phyloP scores from a whole-genome alignment of 2,113 vertebrate species.

The Triplophysa siluroides region DNA sequence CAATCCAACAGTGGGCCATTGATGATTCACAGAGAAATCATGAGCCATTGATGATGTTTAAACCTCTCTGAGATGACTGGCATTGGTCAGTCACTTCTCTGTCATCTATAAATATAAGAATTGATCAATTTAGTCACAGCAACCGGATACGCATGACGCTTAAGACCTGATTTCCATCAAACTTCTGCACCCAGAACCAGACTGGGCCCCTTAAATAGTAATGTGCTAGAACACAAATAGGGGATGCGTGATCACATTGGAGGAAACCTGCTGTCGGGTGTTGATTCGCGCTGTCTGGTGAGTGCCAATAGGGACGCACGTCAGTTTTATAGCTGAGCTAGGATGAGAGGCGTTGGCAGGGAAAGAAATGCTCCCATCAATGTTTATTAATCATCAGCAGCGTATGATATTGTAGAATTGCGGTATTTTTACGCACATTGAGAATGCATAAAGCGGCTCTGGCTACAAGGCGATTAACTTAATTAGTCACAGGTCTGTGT shows the following conservation, averaged over 20 bases:
- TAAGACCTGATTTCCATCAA: constrained; percentile 19
- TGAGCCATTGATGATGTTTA: not conserved
- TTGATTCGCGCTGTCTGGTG: constrained; percentile 62
- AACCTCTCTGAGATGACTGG: constrained; percentile 4
- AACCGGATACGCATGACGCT: constrained; percentile 5
- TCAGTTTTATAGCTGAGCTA: constrained; percentile 58
- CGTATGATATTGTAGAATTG: constrained; percentile 61
- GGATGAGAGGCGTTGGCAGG: constrained; percentile 64
- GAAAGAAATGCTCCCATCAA: constrained; percentile 58
- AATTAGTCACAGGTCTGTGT: constrained; percentile 63
- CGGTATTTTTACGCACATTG: constrained; percentile 56
- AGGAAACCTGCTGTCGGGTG: constrained; percentile 63
- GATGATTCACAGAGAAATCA: not conserved
- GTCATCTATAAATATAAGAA: constrained; percentile 9
- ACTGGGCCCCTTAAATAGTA: constrained; percentile 52
- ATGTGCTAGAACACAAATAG: constrained; percentile 50
- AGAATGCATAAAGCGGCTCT: constrained; percentile 49
- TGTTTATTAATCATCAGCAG: constrained; percentile 64
- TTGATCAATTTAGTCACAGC: constrained; percentile 8
- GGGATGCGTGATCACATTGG: constrained; percentile 55
- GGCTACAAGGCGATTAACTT: constrained; percentile 51
- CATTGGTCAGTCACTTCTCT: not conserved
- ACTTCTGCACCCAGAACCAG: constrained; percentile 37
- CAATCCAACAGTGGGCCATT: too few relatives aligned
- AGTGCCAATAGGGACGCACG: constrained; percentile 56